Evolutionary conservation across 1,140 invertebrate genomes (phyloP).

Genomic region (Pemphigus obesinymphae): DNA sequence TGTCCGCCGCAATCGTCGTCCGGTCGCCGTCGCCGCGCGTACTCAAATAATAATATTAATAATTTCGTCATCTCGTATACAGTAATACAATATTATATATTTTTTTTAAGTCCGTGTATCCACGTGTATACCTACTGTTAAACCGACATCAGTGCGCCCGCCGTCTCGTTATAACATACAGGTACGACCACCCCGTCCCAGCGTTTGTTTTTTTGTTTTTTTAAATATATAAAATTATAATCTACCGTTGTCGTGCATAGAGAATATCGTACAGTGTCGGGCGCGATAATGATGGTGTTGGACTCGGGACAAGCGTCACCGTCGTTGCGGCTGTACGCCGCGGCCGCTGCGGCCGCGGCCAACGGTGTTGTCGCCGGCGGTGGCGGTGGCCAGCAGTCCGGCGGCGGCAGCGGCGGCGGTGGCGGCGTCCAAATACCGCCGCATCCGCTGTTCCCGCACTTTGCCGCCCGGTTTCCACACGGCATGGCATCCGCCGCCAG

Average conservation of each 20-base stretch:
- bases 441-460: constrained; percentile 44
- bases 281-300: constrained; percentile 43
- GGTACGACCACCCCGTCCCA: background rate
- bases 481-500: constrained; percentile 41
- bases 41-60: too few relatives aligned
- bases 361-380: constrained; percentile 34
- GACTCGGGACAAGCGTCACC: constrained; percentile 44
- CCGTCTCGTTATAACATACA: too few relatives aligned
- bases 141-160: too few relatives aligned
- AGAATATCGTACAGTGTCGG: background rate
- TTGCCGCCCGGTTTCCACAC: constrained; percentile 43
- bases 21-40: background rate
- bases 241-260: background rate
- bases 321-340: constrained; percentile 45
- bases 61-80: too few relatives aligned
- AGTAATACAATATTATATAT: too few relatives aligned
- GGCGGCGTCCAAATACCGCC: constrained; percentile 42
- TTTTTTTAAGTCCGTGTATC: too few relatives aligned
- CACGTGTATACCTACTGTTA: too few relatives aligned
- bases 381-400: constrained; percentile 27
- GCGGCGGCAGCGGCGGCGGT: constrained; percentile 25
- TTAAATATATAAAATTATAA: background rate
- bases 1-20: background rate
- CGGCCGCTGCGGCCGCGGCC: constrained; percentile 45
- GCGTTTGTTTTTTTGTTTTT: background rate